Evolutionary conservation across 2,888 invertebrate genomes (phyloP).

Genomic region (Neria commutata): DNA sequence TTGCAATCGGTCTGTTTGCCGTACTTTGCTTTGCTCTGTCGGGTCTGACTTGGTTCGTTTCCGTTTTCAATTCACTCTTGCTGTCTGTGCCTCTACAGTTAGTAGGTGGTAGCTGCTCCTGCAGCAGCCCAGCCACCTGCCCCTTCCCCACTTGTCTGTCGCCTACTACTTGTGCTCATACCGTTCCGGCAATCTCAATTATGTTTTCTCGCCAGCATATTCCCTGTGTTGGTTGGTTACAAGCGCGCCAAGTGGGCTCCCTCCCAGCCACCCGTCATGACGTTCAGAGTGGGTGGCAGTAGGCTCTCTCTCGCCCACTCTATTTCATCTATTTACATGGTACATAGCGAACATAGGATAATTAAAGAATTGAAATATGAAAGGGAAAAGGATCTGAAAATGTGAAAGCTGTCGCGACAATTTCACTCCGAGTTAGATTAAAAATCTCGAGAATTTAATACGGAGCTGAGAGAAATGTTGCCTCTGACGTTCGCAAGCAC

Average conservation of each 20-base stretch:
- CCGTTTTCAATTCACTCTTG: constrained; percentile 25
- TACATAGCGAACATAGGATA: neutral
- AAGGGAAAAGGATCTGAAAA: neutral
- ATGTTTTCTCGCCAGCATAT: constrained; percentile 1
- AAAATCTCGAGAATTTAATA: too few relatives aligned
- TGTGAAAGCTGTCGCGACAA: neutral
- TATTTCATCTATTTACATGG: too few relatives aligned
- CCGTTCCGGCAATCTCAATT: neutral
- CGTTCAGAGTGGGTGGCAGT: too few relatives aligned
- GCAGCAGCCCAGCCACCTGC: too few relatives aligned
- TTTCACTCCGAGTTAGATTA: neutral
- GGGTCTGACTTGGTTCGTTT: constrained; percentile 11
- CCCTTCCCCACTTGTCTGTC: too few relatives aligned
- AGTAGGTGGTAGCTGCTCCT: neutral
- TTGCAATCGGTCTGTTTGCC: neutral
- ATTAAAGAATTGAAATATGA: neutral
- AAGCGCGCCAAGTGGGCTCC: neutral
- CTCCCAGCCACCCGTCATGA: too few relatives aligned
- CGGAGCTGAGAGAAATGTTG: too few relatives aligned
- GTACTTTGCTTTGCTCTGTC: neutral
- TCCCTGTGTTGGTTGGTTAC: neutral
- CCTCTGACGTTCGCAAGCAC: too few relatives aligned
- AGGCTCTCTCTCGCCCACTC: too few relatives aligned
- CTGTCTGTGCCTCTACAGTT: neutral
- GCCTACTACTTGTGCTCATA: neutral